These are phyloP conservation scores for Thelaira solivaga DNA, from an alignment of 2,888 invertebrate genomes.

Conservation along the genomic window DNA sequence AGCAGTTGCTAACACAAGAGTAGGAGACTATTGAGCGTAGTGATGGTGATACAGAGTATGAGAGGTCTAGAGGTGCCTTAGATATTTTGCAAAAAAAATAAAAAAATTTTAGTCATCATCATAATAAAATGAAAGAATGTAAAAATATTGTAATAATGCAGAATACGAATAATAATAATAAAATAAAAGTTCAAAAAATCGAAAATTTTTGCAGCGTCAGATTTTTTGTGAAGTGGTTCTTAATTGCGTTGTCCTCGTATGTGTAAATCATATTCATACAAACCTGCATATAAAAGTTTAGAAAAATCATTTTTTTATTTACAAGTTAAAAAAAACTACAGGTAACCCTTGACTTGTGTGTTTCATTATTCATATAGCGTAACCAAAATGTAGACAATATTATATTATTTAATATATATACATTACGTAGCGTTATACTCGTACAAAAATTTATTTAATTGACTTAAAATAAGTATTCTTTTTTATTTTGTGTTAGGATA, in stretches of 20 bases:
- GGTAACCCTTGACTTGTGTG: too few species aligned
- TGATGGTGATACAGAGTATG: slow-evolving; percentile 2
- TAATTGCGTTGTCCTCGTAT: slow-evolving; percentile 67
- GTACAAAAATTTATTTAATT: too few species aligned
- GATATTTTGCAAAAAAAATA: slow-evolving; percentile 45
- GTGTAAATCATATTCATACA: slow-evolving; percentile 7
- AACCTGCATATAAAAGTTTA: slow-evolving; percentile 20
- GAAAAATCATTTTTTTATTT: slow-evolving; percentile 25
- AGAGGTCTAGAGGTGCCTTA: slow-evolving; percentile 48
- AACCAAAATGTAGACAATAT: too few species aligned
- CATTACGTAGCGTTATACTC: too few species aligned
- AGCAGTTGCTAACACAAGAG: not conserved
- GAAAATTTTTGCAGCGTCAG: slow-evolving; percentile 75
- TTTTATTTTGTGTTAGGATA: too few species aligned
- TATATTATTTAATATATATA: too few species aligned
- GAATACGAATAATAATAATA: slow-evolving; percentile 17
- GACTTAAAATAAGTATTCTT: too few species aligned
- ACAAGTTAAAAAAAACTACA: slow-evolving; percentile 20
- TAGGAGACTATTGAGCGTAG: slow-evolving; percentile 6
- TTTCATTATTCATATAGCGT: too few species aligned
- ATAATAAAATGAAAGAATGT: slow-evolving; percentile 46
- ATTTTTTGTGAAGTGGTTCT: slow-evolving; percentile 69
- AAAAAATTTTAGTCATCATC: slow-evolving; percentile 11
- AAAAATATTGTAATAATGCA: slow-evolving; percentile 59
- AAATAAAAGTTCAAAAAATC: slow-evolving; percentile 67